Evolutionary conservation across 2,888 invertebrate species (phyloP), one percentile per base, ranked within the genome.

Genomic region (Leptopterna dolabrata): DNA sequence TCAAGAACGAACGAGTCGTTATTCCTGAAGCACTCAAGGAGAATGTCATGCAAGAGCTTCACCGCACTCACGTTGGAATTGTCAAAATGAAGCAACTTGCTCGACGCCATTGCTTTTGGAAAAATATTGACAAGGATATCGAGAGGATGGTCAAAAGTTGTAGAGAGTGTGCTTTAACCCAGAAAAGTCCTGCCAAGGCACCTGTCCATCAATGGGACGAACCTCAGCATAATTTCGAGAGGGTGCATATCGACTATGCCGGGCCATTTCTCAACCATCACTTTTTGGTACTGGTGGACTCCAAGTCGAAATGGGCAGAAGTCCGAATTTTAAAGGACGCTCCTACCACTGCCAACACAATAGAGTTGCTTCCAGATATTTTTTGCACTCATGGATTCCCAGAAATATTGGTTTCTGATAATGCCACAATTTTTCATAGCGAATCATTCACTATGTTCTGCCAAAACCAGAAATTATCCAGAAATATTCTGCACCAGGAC

Each of bases 21-120:
- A 88, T 90, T 36, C 89, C 89, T 63, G 16, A 87, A 86, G 19
- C 19, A 27, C 14, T 78, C 81, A 36, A 51, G 90, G 90, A 83
- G 51, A 11, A 29, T 0, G 78, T 86, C 24, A 27, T 86, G 19
- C 47, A 27, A 27, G 90, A 91, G 36, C 70, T 82, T 13, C 82
- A 82, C 19, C n/a, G 19, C 24, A 82, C 82, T 4, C 82, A 82
- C n/a, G 76, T 90, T 16, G 90, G 91, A 0, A 89, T 90, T 11
- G 89, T 90, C 7, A 90, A 90, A 51, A 91, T 90, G 90, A 91
- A 91, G 81, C 81, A 88, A 27, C 71, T 91, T 13, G 90, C 90
- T 41, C 82, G 90, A 16, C 89, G 89, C 0, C 90, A 90, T 85
- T 89, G 90, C 19, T 90, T 89, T 88, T 91, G 90, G 90, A 89